Conservation (phyloP, 2,113 vertebrate species). For the Notechis scutatus region DNA sequence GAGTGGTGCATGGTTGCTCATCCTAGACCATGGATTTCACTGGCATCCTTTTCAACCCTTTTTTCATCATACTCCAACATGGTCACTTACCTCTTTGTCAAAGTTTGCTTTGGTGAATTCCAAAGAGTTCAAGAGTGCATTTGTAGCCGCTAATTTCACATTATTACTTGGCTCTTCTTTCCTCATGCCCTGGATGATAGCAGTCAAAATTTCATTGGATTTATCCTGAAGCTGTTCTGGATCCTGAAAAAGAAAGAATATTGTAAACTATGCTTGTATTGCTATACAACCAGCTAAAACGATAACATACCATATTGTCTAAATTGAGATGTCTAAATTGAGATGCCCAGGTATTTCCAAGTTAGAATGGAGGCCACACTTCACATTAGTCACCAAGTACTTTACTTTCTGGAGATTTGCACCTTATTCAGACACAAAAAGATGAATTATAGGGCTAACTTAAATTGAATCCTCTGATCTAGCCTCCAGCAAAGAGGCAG, state of each 20-base stretch:
- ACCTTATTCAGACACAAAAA: not conserved
- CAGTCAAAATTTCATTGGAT: constrained; percentile 97
- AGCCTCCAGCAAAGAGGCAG: not conserved
- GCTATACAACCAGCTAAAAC: not conserved
- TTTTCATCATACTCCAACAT: accelerated
- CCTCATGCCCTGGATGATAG: constrained; percentile 99
- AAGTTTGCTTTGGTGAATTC: constrained; percentile 99
- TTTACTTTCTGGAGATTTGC: not conserved
- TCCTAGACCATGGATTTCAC: constrained; percentile 45
- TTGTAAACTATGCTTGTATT: not conserved
- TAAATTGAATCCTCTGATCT: not conserved
- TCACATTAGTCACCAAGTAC: not conserved
- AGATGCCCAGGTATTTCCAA: not conserved
- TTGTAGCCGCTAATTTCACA: constrained; percentile 95
- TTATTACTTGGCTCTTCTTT: constrained; percentile 99
- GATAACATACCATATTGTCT: not conserved
- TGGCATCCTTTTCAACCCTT: not conserved
- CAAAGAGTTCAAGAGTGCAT: constrained; percentile 96
- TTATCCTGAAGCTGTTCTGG: constrained; percentile 98
- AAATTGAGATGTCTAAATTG: not conserved
- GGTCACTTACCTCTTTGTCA: constrained; percentile 87
- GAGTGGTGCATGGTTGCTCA: constrained; percentile 61
- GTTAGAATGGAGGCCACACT: not conserved
- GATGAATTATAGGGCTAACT: not conserved
- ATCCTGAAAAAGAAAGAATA: constrained; percentile 71